Percentiles rank a stretch among this genome's conserved stretches.
Conservation (phyloP, 1,140 invertebrate genomes). For the Hesperophylax magnus region DNA sequence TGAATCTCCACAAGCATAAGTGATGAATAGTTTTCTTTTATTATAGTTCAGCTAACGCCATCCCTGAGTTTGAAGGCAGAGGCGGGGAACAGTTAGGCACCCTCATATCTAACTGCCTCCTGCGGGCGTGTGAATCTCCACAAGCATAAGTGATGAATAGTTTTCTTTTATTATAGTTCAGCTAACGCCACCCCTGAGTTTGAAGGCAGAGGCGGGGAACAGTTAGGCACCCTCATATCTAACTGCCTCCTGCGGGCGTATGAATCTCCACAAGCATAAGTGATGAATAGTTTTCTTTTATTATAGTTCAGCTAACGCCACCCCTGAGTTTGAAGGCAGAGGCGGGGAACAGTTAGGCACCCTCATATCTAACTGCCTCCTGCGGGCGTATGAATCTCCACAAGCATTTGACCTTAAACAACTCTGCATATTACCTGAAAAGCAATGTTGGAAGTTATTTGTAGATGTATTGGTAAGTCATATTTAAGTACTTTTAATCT, state of each 20-base stretch:
- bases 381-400: slow-evolving; percentile 83
- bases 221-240: slow-evolving; percentile 87
- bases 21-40: slow-evolving; percentile 30
- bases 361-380: slow-evolving; percentile 85
- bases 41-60: slow-evolving; percentile 92
- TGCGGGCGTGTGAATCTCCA: slow-evolving; percentile 83
- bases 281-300: slow-evolving; percentile 30
- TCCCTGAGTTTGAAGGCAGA: slow-evolving; percentile 94
- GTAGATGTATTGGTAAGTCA: slow-evolving; percentile 90
- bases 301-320: slow-evolving; percentile 92
- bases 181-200: slow-evolving; percentile 96
- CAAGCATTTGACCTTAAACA: slow-evolving; percentile 84
- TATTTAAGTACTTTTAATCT: too few species aligned
- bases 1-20: slow-evolving; percentile 76
- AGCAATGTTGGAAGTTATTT: slow-evolving; percentile 94
- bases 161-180: slow-evolving; percentile 75
- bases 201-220: slow-evolving; percentile 94
- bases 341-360: slow-evolving; percentile 92
- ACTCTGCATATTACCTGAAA: slow-evolving; percentile 86
- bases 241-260: slow-evolving; percentile 85
- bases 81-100: slow-evolving; percentile 92
- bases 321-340: slow-evolving; percentile 94
- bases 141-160: slow-evolving; percentile 66
- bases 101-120: slow-evolving; percentile 85
- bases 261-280: slow-evolving; percentile 70